Evolutionary conservation across 2,113 vertebrate genomes (phyloP), one percentile per base, ranked within the genome.

Genomic region (Oreamnos americanus): DNA sequence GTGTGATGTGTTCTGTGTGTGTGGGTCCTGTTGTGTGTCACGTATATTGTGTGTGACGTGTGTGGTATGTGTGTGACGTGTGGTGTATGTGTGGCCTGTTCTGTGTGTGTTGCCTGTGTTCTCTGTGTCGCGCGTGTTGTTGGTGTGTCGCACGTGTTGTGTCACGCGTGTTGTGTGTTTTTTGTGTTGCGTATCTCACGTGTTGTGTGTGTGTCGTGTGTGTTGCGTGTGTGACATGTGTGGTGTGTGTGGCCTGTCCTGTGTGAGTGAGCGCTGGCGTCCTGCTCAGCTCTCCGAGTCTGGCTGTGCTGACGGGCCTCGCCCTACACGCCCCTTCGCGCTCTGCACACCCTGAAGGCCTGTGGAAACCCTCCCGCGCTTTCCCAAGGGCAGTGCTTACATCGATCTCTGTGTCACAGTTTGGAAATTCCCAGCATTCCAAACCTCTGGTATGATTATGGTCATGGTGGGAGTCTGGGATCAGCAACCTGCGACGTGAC

Each of bases 81-180:
- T 57, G 21, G 23, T 19, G 19, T 33, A 6, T 33, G 14, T 64
- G 6, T 15, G 57, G 2, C 2, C 5, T 60, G 62, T 15, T 15
- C 28, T 33, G 30, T 33, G 62, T 64, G 14, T 64, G 12, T 2
- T 30, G 58, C 23, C 0, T 58, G 9, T 58, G 9, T 57, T 26
- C 57, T 58, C 0, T 15, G 28, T 62, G 26, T 45, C 43, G 6
- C 43, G 43, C 43, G 1, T 60, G 26, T 6, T 10, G 11, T 28
- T 60, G 57, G 14, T 33, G 7, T 60, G 12, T 60, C 3, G 1
- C 21, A 0, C 11, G 23, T 28, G 12, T 30, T 28, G 5, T 62
- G 33, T n/a, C 3, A 0, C 0, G 0, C 4, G 7, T 19, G 33
- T 36, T 17, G 8, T 67, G 60, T 30, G 33, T 67, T 33, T 19